Evolutionary conservation across 2,797 vertebrate species (phyloP).

Genomic region (Rhabdomys pumilio): DNA sequence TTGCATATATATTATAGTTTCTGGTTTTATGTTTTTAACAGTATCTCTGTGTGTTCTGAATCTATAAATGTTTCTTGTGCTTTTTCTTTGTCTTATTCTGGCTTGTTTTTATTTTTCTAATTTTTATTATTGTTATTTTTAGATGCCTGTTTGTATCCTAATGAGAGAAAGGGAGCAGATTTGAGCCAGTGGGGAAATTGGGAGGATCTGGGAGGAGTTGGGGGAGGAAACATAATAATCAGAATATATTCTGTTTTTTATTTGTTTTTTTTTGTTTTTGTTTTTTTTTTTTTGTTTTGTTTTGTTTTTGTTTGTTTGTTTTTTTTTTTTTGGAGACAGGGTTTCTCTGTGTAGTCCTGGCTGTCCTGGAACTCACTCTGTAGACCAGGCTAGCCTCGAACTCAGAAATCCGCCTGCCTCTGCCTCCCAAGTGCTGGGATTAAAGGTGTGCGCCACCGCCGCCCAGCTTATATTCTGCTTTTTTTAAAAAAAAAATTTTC

Average conservation of each 20-base stretch:
- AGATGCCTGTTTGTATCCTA: not conserved
- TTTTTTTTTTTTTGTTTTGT: no score
- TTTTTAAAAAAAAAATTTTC: not conserved
- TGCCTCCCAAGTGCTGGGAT: no score
- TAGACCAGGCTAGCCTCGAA: no score
- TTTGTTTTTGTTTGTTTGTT: no score
- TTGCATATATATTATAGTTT: not conserved
- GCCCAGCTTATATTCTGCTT: not conserved
- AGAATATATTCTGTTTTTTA: not conserved
- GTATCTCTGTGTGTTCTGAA: not conserved
- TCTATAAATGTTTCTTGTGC: not conserved
- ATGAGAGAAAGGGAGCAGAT: not conserved
- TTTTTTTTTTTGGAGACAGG: no score
- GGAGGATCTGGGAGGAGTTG: not conserved
- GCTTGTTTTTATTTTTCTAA: not conserved
- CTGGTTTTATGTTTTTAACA: not conserved
- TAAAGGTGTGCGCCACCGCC: no score
- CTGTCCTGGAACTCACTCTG: no score
- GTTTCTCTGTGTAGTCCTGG: no score
- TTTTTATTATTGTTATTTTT: not conserved
- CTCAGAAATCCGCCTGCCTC: no score
- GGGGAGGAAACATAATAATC: not conserved
- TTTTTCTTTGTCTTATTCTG: not conserved
- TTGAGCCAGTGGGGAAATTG: not conserved
- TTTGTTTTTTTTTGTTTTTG: no score